A percentile compares a stretch with the other conserved stretches of the same genome.
These are phyloP conservation scores for Strix uralensis DNA, from an alignment of 2,113 vertebrate species.

Conservation along the genomic window DNA sequence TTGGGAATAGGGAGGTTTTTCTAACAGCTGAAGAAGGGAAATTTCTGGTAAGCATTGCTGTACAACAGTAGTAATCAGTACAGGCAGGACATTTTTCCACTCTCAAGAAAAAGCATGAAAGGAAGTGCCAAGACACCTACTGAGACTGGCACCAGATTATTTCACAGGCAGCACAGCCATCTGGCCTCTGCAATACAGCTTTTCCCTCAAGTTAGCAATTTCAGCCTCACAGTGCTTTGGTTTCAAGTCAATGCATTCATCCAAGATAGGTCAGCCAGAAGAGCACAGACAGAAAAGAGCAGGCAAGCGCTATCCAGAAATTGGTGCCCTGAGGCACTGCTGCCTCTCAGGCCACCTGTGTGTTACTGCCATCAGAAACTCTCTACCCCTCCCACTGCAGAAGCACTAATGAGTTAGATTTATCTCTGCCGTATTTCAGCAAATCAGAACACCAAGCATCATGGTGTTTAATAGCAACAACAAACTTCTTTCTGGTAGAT, in stretches of 20 bases:
- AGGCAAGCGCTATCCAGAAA: background rate
- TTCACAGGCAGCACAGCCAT: background rate
- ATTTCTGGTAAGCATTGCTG: background rate
- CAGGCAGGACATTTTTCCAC: background rate
- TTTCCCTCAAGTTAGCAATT: background rate
- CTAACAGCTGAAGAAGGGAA: background rate
- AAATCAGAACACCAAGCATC: background rate
- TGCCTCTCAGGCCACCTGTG: background rate
- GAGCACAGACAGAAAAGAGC: background rate
- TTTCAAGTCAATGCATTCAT: background rate
- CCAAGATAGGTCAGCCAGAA: background rate
- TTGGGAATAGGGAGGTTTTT: background rate
- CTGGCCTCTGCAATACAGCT: background rate
- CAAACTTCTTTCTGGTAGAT: background rate
- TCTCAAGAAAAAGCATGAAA: background rate
- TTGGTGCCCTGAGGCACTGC: background rate
- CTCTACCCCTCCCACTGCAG: background rate
- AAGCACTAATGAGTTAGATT: background rate
- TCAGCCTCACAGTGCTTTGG: background rate
- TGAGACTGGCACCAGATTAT: background rate
- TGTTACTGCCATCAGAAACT: background rate
- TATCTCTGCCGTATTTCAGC: accelerated
- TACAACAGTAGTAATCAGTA: background rate
- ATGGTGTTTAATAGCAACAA: background rate
- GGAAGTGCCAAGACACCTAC: background rate